Evolutionary conservation across 1,140 invertebrate species (phyloP).

Genomic region (Helicoverpa armigera): DNA sequence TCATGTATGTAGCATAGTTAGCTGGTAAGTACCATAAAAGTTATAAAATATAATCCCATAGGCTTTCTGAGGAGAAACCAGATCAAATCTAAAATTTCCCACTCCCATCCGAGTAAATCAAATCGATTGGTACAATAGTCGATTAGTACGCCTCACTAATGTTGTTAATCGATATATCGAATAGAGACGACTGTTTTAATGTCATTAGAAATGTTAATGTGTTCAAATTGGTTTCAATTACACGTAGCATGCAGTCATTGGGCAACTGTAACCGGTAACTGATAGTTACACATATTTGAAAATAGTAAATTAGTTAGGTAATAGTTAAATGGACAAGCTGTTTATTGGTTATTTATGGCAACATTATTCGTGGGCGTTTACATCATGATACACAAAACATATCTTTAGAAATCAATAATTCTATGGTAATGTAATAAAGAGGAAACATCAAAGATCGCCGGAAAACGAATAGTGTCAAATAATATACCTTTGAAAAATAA

Average conservation of each 20-base stretch:
- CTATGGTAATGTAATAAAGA: no score
- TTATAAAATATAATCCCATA: neutral
- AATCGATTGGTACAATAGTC: no score
- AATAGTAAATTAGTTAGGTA: slow-evolving; percentile 20
- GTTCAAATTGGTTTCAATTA: slow-evolving; percentile 8
- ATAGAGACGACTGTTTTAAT: neutral
- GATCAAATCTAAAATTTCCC: no score
- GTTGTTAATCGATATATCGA: neutral
- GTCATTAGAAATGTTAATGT: neutral
- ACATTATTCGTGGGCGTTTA: neutral
- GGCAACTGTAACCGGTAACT: slow-evolving; percentile 8
- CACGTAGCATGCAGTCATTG: neutral
- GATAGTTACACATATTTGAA: slow-evolving; percentile 13
- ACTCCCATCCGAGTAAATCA: no score
- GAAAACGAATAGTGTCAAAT: no score
- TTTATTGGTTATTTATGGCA: slow-evolving; percentile 15
- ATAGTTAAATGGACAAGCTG: neutral
- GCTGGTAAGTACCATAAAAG: neutral
- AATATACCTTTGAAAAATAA: no score
- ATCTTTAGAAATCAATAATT: neutral
- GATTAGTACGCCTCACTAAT: neutral
- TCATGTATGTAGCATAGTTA: neutral
- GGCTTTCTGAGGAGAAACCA: no score
- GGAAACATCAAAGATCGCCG: no score
- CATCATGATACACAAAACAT: neutral